phyloP scores from a whole-genome alignment of 2,797 vertebrate genomes.

The Acanthornis magna region DNA sequence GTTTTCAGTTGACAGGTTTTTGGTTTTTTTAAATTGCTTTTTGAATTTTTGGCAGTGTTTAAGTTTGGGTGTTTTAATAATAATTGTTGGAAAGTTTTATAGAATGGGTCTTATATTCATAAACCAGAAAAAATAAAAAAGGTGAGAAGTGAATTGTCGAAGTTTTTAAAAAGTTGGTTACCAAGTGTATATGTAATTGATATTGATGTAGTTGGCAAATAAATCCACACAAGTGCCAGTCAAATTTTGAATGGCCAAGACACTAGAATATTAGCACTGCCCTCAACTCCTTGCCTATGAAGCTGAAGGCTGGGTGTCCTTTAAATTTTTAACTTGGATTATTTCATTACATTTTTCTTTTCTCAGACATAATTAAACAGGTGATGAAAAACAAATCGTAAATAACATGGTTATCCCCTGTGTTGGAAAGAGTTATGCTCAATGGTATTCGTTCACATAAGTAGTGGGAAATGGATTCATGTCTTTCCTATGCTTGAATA shows the following conservation, averaged over 20 bases:
- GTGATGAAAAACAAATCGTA: constrained; percentile 35
- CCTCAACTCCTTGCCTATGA: background rate
- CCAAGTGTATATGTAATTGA: background rate
- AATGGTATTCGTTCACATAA: background rate
- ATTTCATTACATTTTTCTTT: constrained; percentile 12
- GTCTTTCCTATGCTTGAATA: background rate
- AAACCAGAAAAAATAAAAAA: background rate
- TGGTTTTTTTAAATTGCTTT: background rate
- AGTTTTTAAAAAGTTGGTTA: background rate
- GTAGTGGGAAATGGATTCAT: background rate
- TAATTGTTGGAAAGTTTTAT: background rate
- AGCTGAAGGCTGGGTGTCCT: background rate
- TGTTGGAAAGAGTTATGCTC: constrained; percentile 4
- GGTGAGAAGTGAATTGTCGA: background rate
- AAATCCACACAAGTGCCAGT: background rate
- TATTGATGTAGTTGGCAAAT: background rate
- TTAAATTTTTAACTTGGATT: background rate
- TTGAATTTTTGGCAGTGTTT: background rate
- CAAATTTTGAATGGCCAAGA: background rate
- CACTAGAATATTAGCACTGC: background rate
- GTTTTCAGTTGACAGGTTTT: background rate
- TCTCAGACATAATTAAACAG: constrained; percentile 30
- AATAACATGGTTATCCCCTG: background rate
- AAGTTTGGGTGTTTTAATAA: background rate
- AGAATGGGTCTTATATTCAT: background rate